Conservation (phyloP, 2,888 invertebrate species). For the Neuroscelio doddi region DNA sequence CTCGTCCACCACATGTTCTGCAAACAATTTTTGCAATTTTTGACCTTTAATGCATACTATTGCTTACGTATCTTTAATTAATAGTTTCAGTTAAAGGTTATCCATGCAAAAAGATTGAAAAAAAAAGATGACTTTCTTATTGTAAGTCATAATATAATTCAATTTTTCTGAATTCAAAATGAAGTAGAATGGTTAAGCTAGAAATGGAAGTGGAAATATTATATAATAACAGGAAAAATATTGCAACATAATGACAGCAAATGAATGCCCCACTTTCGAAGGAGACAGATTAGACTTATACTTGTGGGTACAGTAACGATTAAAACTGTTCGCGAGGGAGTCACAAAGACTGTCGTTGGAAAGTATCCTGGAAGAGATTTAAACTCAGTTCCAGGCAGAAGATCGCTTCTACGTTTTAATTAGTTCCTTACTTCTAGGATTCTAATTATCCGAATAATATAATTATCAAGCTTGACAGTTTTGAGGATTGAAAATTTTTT, state of each 20-base stretch:
- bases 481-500: not conserved
- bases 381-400: conserved; percentile 70
- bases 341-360: conserved; percentile 69
- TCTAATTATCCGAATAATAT: conserved; percentile 38
- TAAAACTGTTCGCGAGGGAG: conserved; percentile 70
- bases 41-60: conserved; percentile 7
- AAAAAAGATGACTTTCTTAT: too few species aligned
- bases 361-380: conserved; percentile 71
- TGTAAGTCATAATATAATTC: too few species aligned
- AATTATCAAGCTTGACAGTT: conserved; percentile 29
- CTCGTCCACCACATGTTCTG: conserved; percentile 62
- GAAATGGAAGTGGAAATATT: too few species aligned
- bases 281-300: conserved; percentile 70
- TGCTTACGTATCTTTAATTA: too few species aligned
- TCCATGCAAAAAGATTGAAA: too few species aligned
- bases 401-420: conserved; percentile 69
- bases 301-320: conserved; percentile 65
- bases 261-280: conserved; percentile 55
- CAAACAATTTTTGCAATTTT: conserved; percentile 32
- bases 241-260: conserved; percentile 20
- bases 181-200: too few species aligned
- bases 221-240: conserved; percentile 5
- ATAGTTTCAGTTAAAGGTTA: too few species aligned
- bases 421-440: conserved; percentile 55
- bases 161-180: too few species aligned